These are phyloP conservation scores for Drosophila biarmipes DNA, from an alignment of 1,140 invertebrate genomes.

Conservation along the genomic window DNA sequence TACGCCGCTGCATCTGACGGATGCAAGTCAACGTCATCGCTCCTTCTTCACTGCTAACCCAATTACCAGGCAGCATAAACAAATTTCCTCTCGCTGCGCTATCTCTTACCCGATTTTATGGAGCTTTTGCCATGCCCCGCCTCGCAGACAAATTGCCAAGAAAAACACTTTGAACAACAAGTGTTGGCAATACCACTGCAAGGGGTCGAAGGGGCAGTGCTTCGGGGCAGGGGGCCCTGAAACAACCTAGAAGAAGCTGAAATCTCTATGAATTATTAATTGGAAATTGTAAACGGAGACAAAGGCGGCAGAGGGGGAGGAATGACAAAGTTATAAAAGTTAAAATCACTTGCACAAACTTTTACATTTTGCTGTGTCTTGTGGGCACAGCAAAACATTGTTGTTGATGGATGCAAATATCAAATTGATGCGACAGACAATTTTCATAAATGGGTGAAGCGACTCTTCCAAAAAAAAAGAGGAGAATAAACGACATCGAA, in stretches of 20 bases:
- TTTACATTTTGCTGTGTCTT: constrained; percentile 71
- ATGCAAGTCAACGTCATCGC: constrained; percentile 46
- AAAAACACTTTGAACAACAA: constrained; percentile 73
- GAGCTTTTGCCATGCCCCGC: constrained; percentile 29
- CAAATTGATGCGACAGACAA: constrained; percentile 65
- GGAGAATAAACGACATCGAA: constrained; percentile 31
- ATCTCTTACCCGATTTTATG: constrained; percentile 33
- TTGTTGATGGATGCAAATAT: constrained; percentile 63
- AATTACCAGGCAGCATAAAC: constrained; percentile 68
- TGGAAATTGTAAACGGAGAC: constrained; percentile 65
- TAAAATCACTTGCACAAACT: constrained; percentile 70
- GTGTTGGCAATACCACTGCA: constrained; percentile 42
- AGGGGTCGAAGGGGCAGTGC: neutral
- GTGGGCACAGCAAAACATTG: constrained; percentile 29
- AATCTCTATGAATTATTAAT: constrained; percentile 80
- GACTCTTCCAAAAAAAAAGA: constrained; percentile 1
- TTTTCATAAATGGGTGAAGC: constrained; percentile 54
- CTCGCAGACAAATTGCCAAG: constrained; percentile 68
- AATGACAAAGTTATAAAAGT: constrained; percentile 55
- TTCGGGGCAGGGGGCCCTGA: constrained; percentile 9
- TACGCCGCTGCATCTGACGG: constrained; percentile 25
- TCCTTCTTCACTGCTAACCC: constrained; percentile 63
- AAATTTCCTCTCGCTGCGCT: constrained; percentile 35
- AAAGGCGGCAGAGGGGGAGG: constrained; percentile 12
- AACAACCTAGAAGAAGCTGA: constrained; percentile 25